A percentile compares a stretch with the other conserved stretches of the same genome.
phyloP scores from a whole-genome alignment of 2,797 vertebrate species.

The Antennarius maculatus region DNA sequence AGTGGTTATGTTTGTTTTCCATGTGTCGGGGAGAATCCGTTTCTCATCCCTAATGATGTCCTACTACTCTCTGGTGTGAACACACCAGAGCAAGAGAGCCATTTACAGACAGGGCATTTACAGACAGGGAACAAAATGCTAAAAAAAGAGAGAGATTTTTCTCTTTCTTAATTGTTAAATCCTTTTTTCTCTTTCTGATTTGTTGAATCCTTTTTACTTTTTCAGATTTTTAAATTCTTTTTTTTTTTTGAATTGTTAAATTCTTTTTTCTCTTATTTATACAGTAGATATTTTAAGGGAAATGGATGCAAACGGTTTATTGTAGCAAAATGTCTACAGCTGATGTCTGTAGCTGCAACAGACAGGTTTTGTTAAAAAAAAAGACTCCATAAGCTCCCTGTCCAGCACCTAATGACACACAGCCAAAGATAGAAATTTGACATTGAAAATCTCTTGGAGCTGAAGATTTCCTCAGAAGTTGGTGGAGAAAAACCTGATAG shows the following conservation, averaged over 20 bases:
- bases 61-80: slow-evolving; percentile 45
- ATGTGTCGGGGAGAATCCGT: slow-evolving; percentile 35
- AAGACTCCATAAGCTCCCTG: not conserved
- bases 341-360: not conserved
- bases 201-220: no score
- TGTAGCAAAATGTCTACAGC: no score
- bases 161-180: not conserved
- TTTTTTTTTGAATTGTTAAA: not conserved
- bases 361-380: not conserved
- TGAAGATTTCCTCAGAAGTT: not conserved
- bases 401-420: not conserved
- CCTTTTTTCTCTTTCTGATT: not conserved
- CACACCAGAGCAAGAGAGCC: not conserved
- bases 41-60: slow-evolving; percentile 52
- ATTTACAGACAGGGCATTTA: not conserved
- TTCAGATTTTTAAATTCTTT: no score
- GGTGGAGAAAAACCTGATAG: not conserved
- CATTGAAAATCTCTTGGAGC: not conserved
- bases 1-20: slow-evolving; percentile 66
- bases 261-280: slow-evolving; percentile 1
- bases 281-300: not conserved
- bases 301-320: not conserved
- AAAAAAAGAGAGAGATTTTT: not conserved
- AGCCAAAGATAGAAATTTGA: not conserved
- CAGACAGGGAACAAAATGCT: not conserved